phyloP scores from a whole-genome alignment of 2,888 invertebrate species.

The Phasia obesa region DNA sequence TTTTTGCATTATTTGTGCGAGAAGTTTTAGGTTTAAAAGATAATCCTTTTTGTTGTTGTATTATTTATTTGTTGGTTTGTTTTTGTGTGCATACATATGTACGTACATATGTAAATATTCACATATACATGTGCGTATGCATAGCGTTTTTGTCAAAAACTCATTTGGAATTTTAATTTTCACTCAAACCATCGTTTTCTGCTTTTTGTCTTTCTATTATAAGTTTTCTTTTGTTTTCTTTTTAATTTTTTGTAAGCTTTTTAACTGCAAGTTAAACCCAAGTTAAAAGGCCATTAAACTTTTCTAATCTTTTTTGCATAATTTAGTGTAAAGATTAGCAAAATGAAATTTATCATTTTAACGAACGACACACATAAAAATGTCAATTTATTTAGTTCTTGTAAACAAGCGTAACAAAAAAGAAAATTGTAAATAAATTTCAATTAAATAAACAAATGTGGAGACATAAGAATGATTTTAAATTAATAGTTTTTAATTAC shows the following conservation, averaged over 20 bases:
- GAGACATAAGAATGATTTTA: slow-evolving; percentile 6
- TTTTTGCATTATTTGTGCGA: background rate
- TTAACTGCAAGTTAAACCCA: slow-evolving; percentile 19
- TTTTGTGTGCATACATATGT: slow-evolving; percentile 2
- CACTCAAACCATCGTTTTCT: slow-evolving; percentile 40
- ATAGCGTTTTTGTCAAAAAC: slow-evolving; percentile 69
- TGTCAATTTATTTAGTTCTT: slow-evolving; percentile 10
- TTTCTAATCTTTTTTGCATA: slow-evolving; percentile 63
- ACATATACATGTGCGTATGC: slow-evolving; percentile 35
- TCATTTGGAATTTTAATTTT: slow-evolving; percentile 70
- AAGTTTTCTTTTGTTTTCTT: slow-evolving; percentile 2
- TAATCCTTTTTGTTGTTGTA: slow-evolving; percentile 21
- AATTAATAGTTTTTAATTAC: slow-evolving; percentile 22
- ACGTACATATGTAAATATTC: no score
- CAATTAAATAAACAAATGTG: slow-evolving; percentile 14
- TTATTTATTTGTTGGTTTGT: slow-evolving; percentile 43
- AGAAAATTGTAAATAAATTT: slow-evolving; percentile 28
- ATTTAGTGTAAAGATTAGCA: slow-evolving; percentile 40
- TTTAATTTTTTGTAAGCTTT: background rate
- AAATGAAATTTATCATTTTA: slow-evolving; percentile 40
- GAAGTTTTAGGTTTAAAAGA: slow-evolving; percentile 51
- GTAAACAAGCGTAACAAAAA: background rate
- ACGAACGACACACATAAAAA: slow-evolving; percentile 18
- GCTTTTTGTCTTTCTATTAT: slow-evolving; percentile 15
- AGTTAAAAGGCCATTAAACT: slow-evolving; percentile 53